Base-by-base conservation (phyloP, 1,140 invertebrate species). In the Eupristina koningsbergeri region DNA sequence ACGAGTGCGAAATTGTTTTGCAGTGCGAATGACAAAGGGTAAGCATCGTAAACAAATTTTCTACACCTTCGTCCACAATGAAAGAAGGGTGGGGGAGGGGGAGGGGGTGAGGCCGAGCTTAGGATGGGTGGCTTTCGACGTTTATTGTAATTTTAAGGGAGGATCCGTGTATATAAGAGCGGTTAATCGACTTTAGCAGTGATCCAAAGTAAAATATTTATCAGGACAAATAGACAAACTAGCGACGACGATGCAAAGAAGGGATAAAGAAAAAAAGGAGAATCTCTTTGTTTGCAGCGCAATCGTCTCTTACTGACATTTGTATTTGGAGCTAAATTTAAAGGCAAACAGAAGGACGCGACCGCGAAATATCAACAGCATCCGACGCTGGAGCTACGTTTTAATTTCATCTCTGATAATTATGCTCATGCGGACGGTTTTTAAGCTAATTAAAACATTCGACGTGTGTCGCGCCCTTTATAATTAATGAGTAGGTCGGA, bases 381-480 rank as follows among this genome's bases (percentile, higher is more conserved):
- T n/a, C 82, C 22, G 41, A 47, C 83, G 79, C 86, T n/a, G 19
- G 17, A 83, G 86, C 85, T 84, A 91, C 90, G 89, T 92, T 92
- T 92, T 92, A 90, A 92, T 92, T 92, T 92, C 90, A 91, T 90
- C 90, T 2, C 73, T 47, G 89, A 90, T 92, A 91, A 92, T 92
- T 91, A 92, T 90, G 89, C 89, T 87, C 85, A 89, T 92, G 92
- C 90, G 90, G 86, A 92, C 92, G 89, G 90, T 89, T 91, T 92
- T 92, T 92, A 91, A 91, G 90, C 91, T 89, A 90, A 92, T 92
- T 92, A 91, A 92, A 92, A 92, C 90, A 91, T 91, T 90, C 89
- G 88, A 45, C 15, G 85, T 86, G 85, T 22, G 53, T 53, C 53
- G 53, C 85, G 89, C 88, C 86, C 88, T 1, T 86, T 89, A 91